Evolutionary conservation across 2,113 vertebrate genomes (phyloP).

Genomic region (Haemorhous mexicanus): DNA sequence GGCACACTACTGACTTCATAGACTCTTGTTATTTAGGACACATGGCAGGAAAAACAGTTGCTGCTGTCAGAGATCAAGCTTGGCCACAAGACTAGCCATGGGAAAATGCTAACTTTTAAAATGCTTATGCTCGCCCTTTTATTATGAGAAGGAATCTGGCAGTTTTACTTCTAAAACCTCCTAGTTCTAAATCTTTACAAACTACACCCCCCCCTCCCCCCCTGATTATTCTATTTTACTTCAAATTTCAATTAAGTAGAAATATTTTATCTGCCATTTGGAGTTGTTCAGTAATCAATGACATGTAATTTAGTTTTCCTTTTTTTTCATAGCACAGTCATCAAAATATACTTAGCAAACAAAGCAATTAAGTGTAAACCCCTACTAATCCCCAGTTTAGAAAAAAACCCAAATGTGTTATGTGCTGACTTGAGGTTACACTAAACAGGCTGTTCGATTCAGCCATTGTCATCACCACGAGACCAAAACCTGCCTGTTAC

Average conservation of each 20-base stretch:
- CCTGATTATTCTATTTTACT: background rate
- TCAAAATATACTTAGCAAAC: background rate
- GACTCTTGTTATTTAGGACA: background rate
- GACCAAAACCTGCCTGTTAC: background rate
- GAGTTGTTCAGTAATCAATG: background rate
- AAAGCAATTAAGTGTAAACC: background rate
- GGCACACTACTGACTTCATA: background rate
- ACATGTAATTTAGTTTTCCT: background rate
- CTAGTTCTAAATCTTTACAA: background rate
- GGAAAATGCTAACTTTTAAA: background rate
- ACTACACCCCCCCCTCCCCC: rapidly evolving
- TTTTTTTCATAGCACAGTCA: background rate
- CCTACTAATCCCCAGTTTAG: background rate
- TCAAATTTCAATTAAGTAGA: background rate
- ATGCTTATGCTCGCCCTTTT: background rate
- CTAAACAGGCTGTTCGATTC: background rate
- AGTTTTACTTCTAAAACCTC: background rate
- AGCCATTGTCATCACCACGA: background rate
- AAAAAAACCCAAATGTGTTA: background rate
- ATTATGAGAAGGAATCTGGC: background rate
- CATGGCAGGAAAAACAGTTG: background rate
- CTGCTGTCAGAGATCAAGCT: background rate
- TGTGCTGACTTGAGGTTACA: background rate
- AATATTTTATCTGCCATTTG: background rate
- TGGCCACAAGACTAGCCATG: background rate